Evolutionary conservation across 2,113 vertebrate species (phyloP).

Genomic region (Vireo altiloquus): DNA sequence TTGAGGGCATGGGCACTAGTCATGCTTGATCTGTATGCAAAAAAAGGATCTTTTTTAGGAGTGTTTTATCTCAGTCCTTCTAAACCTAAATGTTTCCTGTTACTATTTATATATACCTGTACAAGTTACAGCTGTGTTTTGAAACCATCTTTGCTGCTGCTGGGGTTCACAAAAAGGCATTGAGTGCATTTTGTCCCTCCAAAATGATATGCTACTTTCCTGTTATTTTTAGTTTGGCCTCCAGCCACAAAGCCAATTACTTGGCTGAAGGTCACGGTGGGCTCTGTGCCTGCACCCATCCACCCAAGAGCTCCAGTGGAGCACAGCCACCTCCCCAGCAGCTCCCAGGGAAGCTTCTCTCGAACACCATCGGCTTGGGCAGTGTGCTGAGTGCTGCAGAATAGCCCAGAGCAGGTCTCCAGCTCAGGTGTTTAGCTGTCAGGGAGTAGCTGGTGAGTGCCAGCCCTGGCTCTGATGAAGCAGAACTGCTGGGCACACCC

Average conservation of each 20-base stretch:
- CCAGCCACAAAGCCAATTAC: background rate
- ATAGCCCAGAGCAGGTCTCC: background rate
- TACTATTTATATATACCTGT: too few relatives aligned
- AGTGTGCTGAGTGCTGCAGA: background rate
- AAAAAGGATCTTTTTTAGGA: background rate
- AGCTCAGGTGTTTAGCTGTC: background rate
- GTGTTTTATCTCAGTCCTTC: background rate
- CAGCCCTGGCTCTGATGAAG: background rate
- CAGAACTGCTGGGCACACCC: background rate
- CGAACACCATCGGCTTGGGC: accelerated
- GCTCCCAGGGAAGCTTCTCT: background rate
- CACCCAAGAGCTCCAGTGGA: too few relatives aligned
- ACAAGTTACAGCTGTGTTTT: background rate
- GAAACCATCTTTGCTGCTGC: background rate
- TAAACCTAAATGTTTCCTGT: background rate
- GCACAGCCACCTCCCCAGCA: background rate
- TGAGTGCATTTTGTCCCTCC: background rate
- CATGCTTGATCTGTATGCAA: background rate
- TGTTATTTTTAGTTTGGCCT: background rate
- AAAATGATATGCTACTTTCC: background rate
- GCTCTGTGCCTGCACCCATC: background rate
- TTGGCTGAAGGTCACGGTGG: background rate
- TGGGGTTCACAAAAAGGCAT: background rate
- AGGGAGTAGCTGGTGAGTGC: accelerated
- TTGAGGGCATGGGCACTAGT: background rate